A percentile compares a stretch with the other conserved stretches of the same genome.
phyloP scores from a whole-genome alignment of 1,140 invertebrate genomes.

The Heliconius melpomene region DNA sequence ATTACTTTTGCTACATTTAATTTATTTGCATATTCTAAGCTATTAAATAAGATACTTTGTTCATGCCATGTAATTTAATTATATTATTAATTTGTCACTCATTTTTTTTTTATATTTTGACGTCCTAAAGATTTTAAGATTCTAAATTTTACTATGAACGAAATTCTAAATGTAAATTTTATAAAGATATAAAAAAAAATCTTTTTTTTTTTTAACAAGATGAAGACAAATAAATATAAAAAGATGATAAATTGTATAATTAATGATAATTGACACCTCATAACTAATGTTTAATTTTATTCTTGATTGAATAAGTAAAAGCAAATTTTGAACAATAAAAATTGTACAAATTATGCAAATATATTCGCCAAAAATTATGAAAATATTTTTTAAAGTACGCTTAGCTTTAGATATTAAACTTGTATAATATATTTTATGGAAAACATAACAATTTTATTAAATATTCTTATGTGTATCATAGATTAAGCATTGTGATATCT shows the following conservation, averaged over 20 bases:
- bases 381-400: background rate
- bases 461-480: background rate
- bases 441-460: background rate
- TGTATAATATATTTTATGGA: background rate
- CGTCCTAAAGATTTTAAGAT: background rate
- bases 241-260: no score
- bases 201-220: background rate
- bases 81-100: no score
- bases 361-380: background rate
- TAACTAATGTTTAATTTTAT: no score
- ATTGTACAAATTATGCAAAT: background rate
- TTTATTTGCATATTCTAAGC: no score
- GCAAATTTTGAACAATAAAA: background rate
- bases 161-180: background rate
- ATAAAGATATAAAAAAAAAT: background rate
- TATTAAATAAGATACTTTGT: no score
- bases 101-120: no score
- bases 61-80: no score
- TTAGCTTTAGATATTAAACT: background rate
- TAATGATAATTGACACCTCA: no score
- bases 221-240: no score
- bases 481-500: background rate
- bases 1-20: no score
- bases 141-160: background rate
- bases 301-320: no score